These are phyloP conservation scores for Brenthis daphne DNA, from an alignment of 2,888 invertebrate species.

Conservation along the genomic window DNA sequence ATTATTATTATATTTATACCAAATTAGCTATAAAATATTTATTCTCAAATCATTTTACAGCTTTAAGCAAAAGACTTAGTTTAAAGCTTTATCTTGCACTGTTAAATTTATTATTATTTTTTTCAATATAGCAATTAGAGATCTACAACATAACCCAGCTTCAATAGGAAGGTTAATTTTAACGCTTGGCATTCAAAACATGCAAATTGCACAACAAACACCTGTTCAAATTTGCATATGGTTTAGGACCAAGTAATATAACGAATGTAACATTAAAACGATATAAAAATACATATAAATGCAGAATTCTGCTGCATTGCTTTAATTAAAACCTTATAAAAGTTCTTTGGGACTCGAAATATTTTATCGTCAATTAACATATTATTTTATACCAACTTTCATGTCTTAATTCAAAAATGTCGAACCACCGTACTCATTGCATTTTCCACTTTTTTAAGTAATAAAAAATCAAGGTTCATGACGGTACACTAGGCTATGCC, in stretches of 20 bases:
- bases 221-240: conserved; percentile 48
- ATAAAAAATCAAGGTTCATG: too few species aligned
- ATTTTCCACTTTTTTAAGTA: too few species aligned
- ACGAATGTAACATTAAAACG: not conserved
- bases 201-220: conserved; percentile 45
- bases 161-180: conserved; percentile 10
- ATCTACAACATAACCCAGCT: conserved; percentile 3
- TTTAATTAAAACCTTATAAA: too few species aligned
- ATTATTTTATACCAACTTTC: too few species aligned
- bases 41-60: not conserved
- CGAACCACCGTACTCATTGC: too few species aligned
- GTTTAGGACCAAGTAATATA: conserved; percentile 21
- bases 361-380: too few species aligned
- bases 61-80: too few species aligned
- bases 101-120: not conserved
- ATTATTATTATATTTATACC: not conserved
- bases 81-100: not conserved
- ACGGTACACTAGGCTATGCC: too few species aligned
- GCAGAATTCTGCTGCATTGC: not conserved
- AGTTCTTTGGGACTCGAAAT: too few species aligned
- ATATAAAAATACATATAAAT: not conserved
- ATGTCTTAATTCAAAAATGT: too few species aligned
- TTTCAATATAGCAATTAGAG: conserved; percentile 8
- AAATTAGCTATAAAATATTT: not conserved
- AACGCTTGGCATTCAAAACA: conserved; percentile 36